These are phyloP conservation scores for Cyprinodon variegatus DNA, from an alignment of 2,113 vertebrate species.

Conservation along the genomic window DNA sequence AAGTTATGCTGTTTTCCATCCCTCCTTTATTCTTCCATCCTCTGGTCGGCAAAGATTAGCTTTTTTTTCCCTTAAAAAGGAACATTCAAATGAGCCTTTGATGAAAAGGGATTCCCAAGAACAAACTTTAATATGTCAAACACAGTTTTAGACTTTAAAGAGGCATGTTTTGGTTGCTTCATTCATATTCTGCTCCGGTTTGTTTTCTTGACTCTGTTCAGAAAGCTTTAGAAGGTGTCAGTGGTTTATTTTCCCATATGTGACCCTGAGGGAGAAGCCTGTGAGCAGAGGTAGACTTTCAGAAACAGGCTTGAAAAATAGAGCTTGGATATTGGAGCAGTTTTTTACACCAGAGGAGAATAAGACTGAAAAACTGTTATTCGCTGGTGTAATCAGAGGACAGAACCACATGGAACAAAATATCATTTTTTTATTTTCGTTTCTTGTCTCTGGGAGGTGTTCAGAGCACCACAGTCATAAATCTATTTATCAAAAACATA, in stretches of 20 bases:
- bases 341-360: background rate
- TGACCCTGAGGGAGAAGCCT: background rate
- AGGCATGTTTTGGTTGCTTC: conserved; percentile 27
- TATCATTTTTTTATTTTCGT: background rate
- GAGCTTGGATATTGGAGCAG: background rate
- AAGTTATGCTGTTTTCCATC: background rate
- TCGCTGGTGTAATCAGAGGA: background rate
- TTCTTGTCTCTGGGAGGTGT: background rate
- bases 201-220: conserved; percentile 35
- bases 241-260: background rate
- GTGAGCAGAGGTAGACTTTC: conserved; percentile 9
- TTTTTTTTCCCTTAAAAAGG: background rate
- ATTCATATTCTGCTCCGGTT: conserved; percentile 28
- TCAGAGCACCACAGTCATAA: background rate
- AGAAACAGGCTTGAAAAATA: conserved; percentile 12
- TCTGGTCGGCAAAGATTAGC: background rate
- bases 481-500: no score
- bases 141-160: background rate
- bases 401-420: background rate
- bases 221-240: conserved; percentile 25
- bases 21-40: background rate
- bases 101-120: background rate
- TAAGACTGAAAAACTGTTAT: background rate
- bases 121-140: conserved; percentile 15
- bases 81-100: background rate